Evolutionary conservation across 1,140 invertebrate genomes (phyloP).

Genomic region (Cataglyphis hispanica): DNA sequence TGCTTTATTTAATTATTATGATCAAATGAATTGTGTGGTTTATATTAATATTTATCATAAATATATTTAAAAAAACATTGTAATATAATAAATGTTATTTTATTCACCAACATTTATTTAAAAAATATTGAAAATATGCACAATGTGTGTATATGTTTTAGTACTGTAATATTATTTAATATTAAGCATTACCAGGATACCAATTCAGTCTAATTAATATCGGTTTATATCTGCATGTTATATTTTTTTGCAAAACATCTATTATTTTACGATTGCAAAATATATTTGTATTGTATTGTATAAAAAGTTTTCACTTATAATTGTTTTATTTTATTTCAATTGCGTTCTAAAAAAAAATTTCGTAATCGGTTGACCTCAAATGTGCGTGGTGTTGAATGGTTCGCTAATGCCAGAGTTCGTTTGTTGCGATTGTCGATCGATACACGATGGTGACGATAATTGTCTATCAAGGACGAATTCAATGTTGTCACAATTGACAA

Average conservation of each 20-base stretch:
- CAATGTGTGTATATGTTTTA: neutral
- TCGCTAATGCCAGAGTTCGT: slow-evolving; percentile 66
- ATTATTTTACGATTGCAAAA: slow-evolving; percentile 1
- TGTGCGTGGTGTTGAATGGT: slow-evolving; percentile 59
- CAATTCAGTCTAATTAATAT: slow-evolving; percentile 13
- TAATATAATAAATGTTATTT: slow-evolving; percentile 14
- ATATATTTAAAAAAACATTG: slow-evolving; percentile 24
- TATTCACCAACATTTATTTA: slow-evolving; percentile 16
- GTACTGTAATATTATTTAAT: slow-evolving; percentile 4
- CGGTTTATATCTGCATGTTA: neutral
- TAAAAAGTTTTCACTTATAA: neutral
- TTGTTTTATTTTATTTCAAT: slow-evolving; percentile 27
- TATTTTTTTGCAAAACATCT: slow-evolving; percentile 9
- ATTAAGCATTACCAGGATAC: neutral
- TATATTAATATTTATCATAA: slow-evolving; percentile 30
- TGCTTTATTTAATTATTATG: slow-evolving; percentile 18
- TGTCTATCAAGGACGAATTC: slow-evolving; percentile 73
- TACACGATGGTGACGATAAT: slow-evolving; percentile 66
- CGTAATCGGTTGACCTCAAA: slow-evolving; percentile 12
- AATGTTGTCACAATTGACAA: slow-evolving; percentile 59
- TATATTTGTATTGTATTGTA: slow-evolving; percentile 25
- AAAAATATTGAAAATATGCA: slow-evolving; percentile 40
- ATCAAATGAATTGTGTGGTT: slow-evolving; percentile 37
- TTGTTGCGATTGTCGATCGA: slow-evolving; percentile 67
- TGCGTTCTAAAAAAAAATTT: slow-evolving; percentile 23